Conservation (phyloP, 2,888 invertebrate species). For the Microdon myrmicae region DNA sequence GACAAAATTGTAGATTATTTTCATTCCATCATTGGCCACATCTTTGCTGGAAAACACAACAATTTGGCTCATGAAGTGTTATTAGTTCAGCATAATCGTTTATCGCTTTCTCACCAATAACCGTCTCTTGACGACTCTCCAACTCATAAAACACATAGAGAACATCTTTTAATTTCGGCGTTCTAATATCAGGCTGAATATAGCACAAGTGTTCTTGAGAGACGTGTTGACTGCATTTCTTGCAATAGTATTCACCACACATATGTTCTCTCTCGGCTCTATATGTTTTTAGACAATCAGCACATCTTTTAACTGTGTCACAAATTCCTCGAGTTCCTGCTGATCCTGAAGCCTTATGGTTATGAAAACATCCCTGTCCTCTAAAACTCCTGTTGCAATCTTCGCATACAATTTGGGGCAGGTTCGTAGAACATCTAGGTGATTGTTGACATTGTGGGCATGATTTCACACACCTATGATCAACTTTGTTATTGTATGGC, state of each 20-base stretch:
- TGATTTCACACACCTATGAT: too few relatives aligned
- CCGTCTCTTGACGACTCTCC: neutral
- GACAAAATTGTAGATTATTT: too few relatives aligned
- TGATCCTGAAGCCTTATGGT: neutral
- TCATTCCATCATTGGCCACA: neutral
- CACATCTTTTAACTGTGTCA: neutral
- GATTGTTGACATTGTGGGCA: too few relatives aligned
- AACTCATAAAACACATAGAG: neutral
- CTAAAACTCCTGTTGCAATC: slow-evolving; percentile 1
- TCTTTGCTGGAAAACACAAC: neutral
- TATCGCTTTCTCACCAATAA: neutral
- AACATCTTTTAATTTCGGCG: neutral
- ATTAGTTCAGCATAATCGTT: too few relatives aligned
- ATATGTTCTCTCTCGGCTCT: neutral
- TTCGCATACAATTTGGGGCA: neutral
- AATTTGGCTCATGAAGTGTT: neutral
- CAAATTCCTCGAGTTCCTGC: neutral
- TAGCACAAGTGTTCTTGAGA: neutral
- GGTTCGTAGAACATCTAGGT: too few relatives aligned
- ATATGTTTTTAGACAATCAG: neutral
- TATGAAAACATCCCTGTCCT: neutral
- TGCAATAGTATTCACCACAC: neutral
- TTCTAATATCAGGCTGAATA: neutral
- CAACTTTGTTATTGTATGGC: too few relatives aligned
- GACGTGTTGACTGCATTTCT: neutral